Evolutionary conservation across 2,888 invertebrate species (phyloP).

Genomic region (Julus scanicus): DNA sequence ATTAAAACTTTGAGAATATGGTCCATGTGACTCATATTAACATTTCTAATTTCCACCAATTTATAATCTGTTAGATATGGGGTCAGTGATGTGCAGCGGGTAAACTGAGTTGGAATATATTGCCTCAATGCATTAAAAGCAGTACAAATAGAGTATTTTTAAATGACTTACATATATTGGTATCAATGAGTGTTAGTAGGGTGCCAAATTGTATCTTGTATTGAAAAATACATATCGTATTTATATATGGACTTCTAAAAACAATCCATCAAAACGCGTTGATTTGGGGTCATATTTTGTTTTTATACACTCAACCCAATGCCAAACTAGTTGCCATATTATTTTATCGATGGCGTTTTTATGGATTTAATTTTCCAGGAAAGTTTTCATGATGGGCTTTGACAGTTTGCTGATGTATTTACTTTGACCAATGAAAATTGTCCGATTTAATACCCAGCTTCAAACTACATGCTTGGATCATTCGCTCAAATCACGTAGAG

Average conservation of each 20-base stretch:
- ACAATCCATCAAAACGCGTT: too few relatives aligned
- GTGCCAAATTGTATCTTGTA: too few relatives aligned
- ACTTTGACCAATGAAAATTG: background rate
- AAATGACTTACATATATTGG: too few relatives aligned
- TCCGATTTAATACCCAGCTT: background rate
- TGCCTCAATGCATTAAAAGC: too few relatives aligned
- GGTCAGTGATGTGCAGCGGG: too few relatives aligned
- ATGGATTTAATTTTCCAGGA: slow-evolving; percentile 3
- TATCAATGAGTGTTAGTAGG: too few relatives aligned
- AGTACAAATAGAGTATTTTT: too few relatives aligned
- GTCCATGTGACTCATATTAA: background rate
- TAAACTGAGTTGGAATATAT: too few relatives aligned
- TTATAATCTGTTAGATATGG: background rate
- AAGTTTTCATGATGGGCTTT: background rate
- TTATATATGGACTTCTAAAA: too few relatives aligned
- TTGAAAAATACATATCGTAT: too few relatives aligned
- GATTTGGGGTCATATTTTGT: background rate
- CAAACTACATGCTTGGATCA: background rate
- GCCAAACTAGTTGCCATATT: background rate
- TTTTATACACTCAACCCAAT: background rate
- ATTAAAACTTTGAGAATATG: slow-evolving; percentile 8
- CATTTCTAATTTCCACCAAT: background rate
- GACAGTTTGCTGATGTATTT: background rate
- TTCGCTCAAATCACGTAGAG: slow-evolving; percentile 12
- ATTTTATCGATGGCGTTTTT: background rate